phyloP scores from a whole-genome alignment of 2,888 invertebrate species.

The Choreutis nemorana region DNA sequence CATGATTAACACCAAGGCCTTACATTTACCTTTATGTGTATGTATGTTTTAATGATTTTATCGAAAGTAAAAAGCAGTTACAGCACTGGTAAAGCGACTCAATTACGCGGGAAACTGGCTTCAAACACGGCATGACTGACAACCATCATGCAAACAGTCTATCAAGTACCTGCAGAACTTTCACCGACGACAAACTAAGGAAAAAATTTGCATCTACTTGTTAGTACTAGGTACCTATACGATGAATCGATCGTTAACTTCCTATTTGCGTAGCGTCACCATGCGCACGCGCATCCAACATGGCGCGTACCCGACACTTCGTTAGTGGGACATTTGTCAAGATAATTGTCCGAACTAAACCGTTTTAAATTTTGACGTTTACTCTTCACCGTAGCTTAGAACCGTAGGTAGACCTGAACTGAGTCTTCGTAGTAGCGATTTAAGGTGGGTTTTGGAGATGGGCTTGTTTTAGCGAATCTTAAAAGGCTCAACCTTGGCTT shows the following conservation, averaged over 20 bases:
- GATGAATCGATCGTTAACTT: slow-evolving; percentile 44
- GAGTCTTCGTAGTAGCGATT: slow-evolving; percentile 2
- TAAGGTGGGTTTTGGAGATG: slow-evolving; percentile 5
- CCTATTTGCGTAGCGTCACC: slow-evolving; percentile 37
- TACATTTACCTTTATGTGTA: too few relatives aligned
- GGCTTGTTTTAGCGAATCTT: slow-evolving; percentile 12
- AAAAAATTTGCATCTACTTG: slow-evolving; percentile 38
- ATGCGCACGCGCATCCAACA: slow-evolving; percentile 28
- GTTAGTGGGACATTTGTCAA: slow-evolving; percentile 56
- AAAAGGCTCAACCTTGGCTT: slow-evolving; percentile 33
- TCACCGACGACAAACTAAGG: slow-evolving; percentile 2
- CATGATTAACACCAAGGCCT: too few relatives aligned
- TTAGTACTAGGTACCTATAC: slow-evolving; percentile 19
- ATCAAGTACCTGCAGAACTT: too few relatives aligned
- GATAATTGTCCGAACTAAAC: slow-evolving; percentile 45
- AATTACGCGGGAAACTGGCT: too few relatives aligned
- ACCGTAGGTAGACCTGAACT: slow-evolving; percentile 3
- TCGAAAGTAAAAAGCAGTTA: too few relatives aligned
- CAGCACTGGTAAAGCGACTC: too few relatives aligned
- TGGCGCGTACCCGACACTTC: slow-evolving; percentile 33
- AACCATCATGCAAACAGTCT: too few relatives aligned
- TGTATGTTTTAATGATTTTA: too few relatives aligned
- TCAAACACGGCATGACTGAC: too few relatives aligned
- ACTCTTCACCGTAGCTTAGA: slow-evolving; percentile 22
- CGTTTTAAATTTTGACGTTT: slow-evolving; percentile 43